Base-by-base conservation (phyloP, 2,888 invertebrate species). In the Phyllotreta cruciferae region DNA sequence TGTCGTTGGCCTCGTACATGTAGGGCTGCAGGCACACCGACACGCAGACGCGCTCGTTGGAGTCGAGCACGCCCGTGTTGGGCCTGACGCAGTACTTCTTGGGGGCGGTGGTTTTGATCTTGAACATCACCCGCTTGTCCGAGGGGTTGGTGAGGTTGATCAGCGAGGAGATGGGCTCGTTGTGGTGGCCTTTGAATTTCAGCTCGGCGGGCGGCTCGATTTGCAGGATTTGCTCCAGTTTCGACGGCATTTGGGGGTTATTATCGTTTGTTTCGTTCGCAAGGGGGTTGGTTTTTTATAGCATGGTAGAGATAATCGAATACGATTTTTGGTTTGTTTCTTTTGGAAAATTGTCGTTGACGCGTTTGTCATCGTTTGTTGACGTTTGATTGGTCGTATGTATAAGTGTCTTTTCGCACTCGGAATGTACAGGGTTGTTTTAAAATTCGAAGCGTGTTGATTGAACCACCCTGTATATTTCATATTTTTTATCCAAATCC, bases 21-120 rank as follows among this genome's bases (percentile, higher is more conserved):
- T 95, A 94, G 39, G 97, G 96, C 81, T 98, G 98, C 74, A 99
- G 88, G 84, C 95, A 96, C 75, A 99, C 95, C 82, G 94, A 92
- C 77, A 98, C 92, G 82, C 90, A 90, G 76, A 90, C 87, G 73
- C 85, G 83, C 71, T 86, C 86, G 78, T 89, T 88, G n/a, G 95
- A 89, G 69, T 88, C 87, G 66, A 98, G 85, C 63, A 90, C 80
- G 67, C 71, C 66, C 6, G 62, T 57, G 60, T 63, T 70, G 38
- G 71, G 70, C 6, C 69, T 64, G 6, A 68, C 70, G 64, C 71
- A 69, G 65, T 71, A 71, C 62, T 68, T 71, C 61, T 67, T 71
- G 13, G 60, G 62, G 10, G 70, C 69, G 35, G 69, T 70, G 10
- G 65, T 67, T 53, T 66, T 65, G 55, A 65, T 98, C 89, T 99